These are phyloP conservation scores for Yponomeuta plumbellus DNA, from an alignment of 2,888 invertebrate species.

Conservation along the genomic window DNA sequence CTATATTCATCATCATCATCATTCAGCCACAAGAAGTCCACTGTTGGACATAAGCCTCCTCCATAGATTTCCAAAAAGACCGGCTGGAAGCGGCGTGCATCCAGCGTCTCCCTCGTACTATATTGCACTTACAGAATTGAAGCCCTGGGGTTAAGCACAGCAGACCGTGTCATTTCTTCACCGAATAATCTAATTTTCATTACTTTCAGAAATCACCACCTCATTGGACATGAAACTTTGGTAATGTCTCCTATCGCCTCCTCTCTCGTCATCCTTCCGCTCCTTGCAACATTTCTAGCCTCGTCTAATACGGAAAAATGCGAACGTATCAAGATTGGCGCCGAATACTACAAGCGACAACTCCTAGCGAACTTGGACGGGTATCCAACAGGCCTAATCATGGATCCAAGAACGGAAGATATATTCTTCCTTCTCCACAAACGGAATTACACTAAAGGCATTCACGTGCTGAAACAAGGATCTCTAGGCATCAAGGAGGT, in stretches of 20 bases:
- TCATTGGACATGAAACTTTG: not conserved
- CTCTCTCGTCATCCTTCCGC: conserved; percentile 24
- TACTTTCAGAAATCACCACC: not conserved
- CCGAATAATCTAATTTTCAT: not conserved
- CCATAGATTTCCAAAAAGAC: no score
- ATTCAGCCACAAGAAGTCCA: no score
- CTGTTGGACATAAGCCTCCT: no score
- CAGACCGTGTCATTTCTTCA: no score
- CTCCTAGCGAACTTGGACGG: conserved; percentile 63
- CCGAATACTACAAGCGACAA: conserved; percentile 57
- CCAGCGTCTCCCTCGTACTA: no score
- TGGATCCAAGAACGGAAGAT: conserved; percentile 58
- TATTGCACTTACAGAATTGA: no score
- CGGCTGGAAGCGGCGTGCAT: no score
- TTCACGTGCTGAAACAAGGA: conserved; percentile 57
- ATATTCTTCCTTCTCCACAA: conserved; percentile 65
- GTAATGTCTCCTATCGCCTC: not conserved
- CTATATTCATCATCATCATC: no score
- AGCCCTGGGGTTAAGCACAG: no score
- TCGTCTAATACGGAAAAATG: conserved; percentile 46
- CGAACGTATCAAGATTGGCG: conserved; percentile 57
- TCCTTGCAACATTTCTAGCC: not conserved
- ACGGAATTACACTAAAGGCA: conserved; percentile 63
- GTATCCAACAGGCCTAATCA: conserved; percentile 56
- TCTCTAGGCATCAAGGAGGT: conserved; percentile 58